Evolutionary conservation across 2,888 invertebrate genomes (phyloP), one percentile per base, ranked within the genome.

Genomic region (Oligia fasciuncula): DNA sequence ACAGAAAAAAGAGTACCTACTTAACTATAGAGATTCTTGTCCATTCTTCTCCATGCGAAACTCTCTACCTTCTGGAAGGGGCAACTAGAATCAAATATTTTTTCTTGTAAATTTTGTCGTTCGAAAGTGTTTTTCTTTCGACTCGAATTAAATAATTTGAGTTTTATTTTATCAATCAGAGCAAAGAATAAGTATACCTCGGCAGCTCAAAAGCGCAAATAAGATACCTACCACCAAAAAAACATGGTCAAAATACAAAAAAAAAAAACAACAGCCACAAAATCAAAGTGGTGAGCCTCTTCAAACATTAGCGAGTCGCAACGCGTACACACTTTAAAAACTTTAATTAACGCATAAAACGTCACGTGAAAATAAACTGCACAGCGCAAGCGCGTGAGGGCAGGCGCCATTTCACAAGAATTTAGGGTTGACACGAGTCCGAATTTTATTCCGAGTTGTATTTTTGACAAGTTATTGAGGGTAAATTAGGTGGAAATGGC

Each of bases 341-440:
- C 82, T 84, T 84, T 85, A 88, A 87, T 85, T 83, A 88, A 85
- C 83, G 83, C 60, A 76, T 83, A 80, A 83, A 88, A 83, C 40
- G 75, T 72, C 68, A 83, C 75, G 69, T 81, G 76, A 17, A 83
- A 87, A 89, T 80, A 80, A 82, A 80, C 74, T 77, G 80, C 70
- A 80, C 84, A 83, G 72, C 82, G 84, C 79, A 86, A 76, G 75
- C 78, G 77, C 81, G 77, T 86, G 76, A 73, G 74, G 54, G 76
- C 65, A 69, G 75, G 73, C 77, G 72, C 78, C 77, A 79, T 79
- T 88, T 85, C 71, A 73, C 78, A 73, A 43, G 75, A 85, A 86
- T 84, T 85, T 81, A 89, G 79, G 88, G 87, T 66, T 89, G 88
- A 69, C 86, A 73, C 79, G 80, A 77, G 71, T 66, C 65, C 3